These are phyloP conservation scores for Cathartes aura DNA, from an alignment of 2,113 vertebrate species.

Conservation along the genomic window DNA sequence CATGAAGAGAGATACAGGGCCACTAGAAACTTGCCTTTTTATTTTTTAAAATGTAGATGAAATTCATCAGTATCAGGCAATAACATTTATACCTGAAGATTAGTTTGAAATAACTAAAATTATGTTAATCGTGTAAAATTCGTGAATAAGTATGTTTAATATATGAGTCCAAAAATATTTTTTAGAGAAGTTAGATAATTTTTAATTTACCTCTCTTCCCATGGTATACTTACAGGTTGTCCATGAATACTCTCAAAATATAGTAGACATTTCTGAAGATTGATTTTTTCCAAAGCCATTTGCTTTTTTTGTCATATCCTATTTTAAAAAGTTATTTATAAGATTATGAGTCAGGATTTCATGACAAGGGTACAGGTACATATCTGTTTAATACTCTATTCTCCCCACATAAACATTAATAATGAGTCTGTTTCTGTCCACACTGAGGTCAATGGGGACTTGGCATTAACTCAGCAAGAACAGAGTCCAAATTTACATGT, in stretches of 20 bases:
- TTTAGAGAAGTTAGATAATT: not conserved
- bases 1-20: not conserved
- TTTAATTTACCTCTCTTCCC: constrained; percentile 33
- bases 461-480: not conserved
- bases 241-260: constrained; percentile 85
- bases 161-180: not conserved
- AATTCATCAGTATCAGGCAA: not conserved
- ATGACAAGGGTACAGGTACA: not conserved
- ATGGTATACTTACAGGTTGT: constrained; percentile 74
- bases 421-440: not conserved
- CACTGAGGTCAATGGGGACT: not conserved
- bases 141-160: not conserved
- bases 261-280: constrained; percentile 85
- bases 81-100: not conserved
- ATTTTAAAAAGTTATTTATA: constrained; percentile 63
- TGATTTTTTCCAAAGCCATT: constrained; percentile 84
- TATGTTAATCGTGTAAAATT: not conserved
- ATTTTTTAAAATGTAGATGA: not conserved
- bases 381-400: not conserved
- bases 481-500: not conserved
- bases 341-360: constrained; percentile 15
- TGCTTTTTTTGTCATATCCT: constrained; percentile 85
- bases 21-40: not conserved
- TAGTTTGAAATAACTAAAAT: not conserved
- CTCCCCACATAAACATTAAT: not conserved